Evolutionary conservation across 2,888 invertebrate species (phyloP), one percentile per base, ranked within the genome.

Genomic region (Bombyx huttoni): DNA sequence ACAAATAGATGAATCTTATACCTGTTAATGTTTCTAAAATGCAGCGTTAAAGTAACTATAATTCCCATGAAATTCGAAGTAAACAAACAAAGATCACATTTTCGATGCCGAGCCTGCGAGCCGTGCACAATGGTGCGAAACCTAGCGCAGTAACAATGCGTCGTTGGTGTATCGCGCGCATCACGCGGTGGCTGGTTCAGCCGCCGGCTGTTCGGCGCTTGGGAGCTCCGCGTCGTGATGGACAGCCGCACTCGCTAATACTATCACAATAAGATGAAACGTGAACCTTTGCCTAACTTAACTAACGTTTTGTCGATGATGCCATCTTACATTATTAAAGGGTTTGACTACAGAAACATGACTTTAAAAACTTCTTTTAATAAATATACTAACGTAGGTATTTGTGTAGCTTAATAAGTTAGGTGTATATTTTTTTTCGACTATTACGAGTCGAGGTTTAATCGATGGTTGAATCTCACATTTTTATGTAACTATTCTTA

Each of bases 91-190:
- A 83, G 86, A 85, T 86, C 69, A 75, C 60, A 65, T 63, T 65
- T 66, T 67, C 73, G 86, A 86, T 86, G 78, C 77, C 76, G 72
- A 69, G 66, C 70, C 75, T 71, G 74, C 82, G 81, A 79, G 80
- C 63, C 53, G 54, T 48, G 58, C 70, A 87, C 88, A 88, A 88
- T 88, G 88, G 88, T 75, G 88, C 83, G 88, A 88, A 88, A 86
- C 83, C 80, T 87, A 78, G 83, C 88, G 77, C 86, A 81, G 75
- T 76, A 83, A 87, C 87, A 86, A 87, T 86, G 78, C 79, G 65
- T 80, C 80, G 81, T 81, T 80, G 73, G 60, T 65, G 65, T 83
- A 87, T 86, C 88, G 63, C 54, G 78, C 78, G 78, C 80, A 87
- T 87, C 87, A 74, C 73, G 69, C 84, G 73, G 87, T 79, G 83